phyloP scores from a whole-genome alignment of 2,797 vertebrate genomes.

The Chelmon rostratus region DNA sequence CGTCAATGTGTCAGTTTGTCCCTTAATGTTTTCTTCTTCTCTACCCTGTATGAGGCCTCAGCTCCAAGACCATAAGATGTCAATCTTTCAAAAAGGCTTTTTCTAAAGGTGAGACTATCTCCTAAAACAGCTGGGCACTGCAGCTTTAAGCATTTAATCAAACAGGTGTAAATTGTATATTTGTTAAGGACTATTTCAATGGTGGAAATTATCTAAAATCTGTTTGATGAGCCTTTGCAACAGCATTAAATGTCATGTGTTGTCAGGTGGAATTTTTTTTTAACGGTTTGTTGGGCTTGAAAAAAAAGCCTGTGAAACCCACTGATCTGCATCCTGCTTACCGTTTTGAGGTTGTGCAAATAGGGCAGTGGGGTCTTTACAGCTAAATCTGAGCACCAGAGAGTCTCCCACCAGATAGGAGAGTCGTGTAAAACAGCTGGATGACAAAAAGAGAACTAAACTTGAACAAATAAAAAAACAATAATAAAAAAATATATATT shows the following conservation, averaged over 20 bases:
- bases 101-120: background rate
- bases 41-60: background rate
- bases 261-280: conserved; percentile 29
- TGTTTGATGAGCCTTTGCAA: no score
- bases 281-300: conserved; percentile 7
- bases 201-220: background rate
- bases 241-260: conserved; percentile 1
- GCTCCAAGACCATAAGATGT: background rate
- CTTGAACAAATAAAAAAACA: background rate
- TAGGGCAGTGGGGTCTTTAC: conserved; percentile 18
- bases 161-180: background rate
- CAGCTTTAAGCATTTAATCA: background rate
- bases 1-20: background rate
- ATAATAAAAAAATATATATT: background rate
- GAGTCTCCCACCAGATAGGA: background rate
- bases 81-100: background rate
- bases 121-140: background rate
- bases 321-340: conserved; percentile 38
- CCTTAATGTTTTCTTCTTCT: background rate
- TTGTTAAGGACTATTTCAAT: background rate
- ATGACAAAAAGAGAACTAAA: background rate
- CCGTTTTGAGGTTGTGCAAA: conserved; percentile 34
- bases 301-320: conserved; percentile 29
- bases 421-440: background rate
- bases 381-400: conserved; percentile 47